Base-by-base conservation (phyloP, 2,797 vertebrate genomes). In the Falco columbarius region DNA sequence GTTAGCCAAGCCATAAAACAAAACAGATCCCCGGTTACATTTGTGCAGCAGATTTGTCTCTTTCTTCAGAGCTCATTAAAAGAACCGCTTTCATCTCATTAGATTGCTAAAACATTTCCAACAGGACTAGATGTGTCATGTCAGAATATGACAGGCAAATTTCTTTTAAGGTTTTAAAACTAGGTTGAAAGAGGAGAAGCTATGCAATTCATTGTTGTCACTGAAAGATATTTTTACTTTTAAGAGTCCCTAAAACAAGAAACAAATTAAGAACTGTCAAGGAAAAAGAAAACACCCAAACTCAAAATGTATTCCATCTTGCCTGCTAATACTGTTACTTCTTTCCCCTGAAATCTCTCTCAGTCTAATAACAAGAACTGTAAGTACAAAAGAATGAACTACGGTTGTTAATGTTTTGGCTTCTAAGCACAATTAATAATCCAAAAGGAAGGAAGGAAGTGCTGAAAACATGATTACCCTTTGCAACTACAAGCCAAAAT, bases 231-330 rank as follows among this genome's bases (percentile, higher is more conserved):
- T 97, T 97, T 97, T 96, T 95, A 96, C 92, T 96, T 93, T 96
- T 97, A 96, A 97, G 96, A 97, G 85, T 88, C 91, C 90, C 95
- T 89, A 93, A 95, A 98, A 96, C 94, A 96, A 96, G 92, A 93
- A 96, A 93, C 92, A 97, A 79, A 91, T 95, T 89, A 95, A 71
- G 90, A 97, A 92, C 96, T 94, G 96, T 96, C 93, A 98, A 92
- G 77, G 89, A 86, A 93, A 90, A 95, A 77, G 76, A 91, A 92
- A 97, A 96, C 52, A 87, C 70, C 23, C 68, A 88, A 91, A 83
- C 61, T 26, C 67, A 81, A 76, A 89, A 91, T 4, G 38, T 87
- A 93, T 93, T 97, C 91, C 30, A 52, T 93, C 93, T 94, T 95
- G 86, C 86, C 89, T 93, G 46, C 94, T 90, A 87, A 96, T 94